Conservation (phyloP, 30 jellyfish, hydroid and myxozoan genomes). For the Aurelia sp. region DNA sequence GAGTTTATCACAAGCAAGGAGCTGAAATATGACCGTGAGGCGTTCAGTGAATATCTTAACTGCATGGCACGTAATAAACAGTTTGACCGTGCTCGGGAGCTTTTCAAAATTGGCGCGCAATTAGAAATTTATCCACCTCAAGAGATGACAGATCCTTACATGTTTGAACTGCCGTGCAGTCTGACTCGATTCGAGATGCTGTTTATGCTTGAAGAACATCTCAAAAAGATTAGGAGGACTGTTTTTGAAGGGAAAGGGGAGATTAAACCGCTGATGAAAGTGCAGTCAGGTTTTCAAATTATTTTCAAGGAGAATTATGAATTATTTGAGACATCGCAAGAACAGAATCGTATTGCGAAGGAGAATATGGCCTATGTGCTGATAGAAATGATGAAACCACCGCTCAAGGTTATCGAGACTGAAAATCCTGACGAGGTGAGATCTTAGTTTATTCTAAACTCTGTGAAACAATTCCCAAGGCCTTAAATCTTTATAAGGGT, state of each 20-base stretch:
- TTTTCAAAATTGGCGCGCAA: constrained; percentile 43
- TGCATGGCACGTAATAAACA: constrained; percentile 53
- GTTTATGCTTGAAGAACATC: constrained; percentile 68
- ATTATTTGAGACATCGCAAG: constrained; percentile 26
- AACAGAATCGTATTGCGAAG: constrained; percentile 42
- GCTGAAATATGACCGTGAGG: neutral
- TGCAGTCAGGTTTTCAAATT: constrained; percentile 28
- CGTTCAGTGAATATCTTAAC: constrained; percentile 60
- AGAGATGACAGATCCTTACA: constrained; percentile 37
- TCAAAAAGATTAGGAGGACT: constrained; percentile 21
- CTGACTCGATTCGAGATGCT: constrained; percentile 59
- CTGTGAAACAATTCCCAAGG: too few relatives aligned
- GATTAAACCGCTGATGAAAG: constrained; percentile 10
- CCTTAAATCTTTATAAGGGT: too few relatives aligned
- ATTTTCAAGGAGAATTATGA: constrained; percentile 40
- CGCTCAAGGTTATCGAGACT: constrained; percentile 32
- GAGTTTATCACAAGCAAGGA: constrained; percentile 31
- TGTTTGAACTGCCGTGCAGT: constrained; percentile 32
- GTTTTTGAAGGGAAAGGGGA: constrained; percentile 11
- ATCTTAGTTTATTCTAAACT: neutral
- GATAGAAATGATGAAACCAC: constrained; percentile 68
- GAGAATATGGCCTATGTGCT: constrained; percentile 46
- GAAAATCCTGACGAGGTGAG: constrained; percentile 59
- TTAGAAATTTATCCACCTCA: constrained; percentile 49
- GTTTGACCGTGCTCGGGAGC: constrained; percentile 42